Evolutionary conservation across 2,113 vertebrate genomes (phyloP).

Genomic region (Mustelus asterias): DNA sequence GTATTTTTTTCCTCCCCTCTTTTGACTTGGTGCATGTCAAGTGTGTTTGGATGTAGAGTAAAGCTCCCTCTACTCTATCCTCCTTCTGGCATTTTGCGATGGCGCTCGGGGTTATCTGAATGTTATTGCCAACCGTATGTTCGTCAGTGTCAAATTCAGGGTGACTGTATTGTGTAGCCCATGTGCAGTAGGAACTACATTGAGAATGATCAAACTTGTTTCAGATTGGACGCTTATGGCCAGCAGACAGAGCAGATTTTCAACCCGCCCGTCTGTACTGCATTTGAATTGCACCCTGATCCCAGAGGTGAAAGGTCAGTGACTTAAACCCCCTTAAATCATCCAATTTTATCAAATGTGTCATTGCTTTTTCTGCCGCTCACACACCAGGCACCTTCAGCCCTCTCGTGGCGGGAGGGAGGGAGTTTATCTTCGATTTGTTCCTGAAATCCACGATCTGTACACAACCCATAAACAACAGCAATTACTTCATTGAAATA

Average conservation of each 20-base stretch:
- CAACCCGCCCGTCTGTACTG: slow-evolving; percentile 14
- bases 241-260: slow-evolving; percentile 31
- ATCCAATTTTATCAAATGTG: slow-evolving; percentile 7
- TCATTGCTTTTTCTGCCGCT: not conserved
- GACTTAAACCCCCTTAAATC: slow-evolving; percentile 25
- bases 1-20: not conserved
- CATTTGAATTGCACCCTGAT: slow-evolving; percentile 29
- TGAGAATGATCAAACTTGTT: slow-evolving; percentile 30
- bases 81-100: not conserved
- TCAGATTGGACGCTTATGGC: slow-evolving; percentile 34
- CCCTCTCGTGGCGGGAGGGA: not conserved
- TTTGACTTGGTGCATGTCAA: not conserved
- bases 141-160: not conserved
- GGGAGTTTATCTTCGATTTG: not conserved
- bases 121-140: not conserved
- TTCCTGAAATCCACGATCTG: not conserved
- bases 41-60: not conserved
- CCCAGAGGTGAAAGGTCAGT: slow-evolving; percentile 34
- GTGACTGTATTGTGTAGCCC: not conserved
- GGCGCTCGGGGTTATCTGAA: not conserved
- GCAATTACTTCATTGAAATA: too few species aligned
- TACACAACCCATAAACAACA: not conserved
- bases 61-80: slow-evolving; percentile 16
- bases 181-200: not conserved
- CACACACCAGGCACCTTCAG: not conserved